Evolutionary conservation across 37 sponge, comb jelly and placozoan species (phyloP), one percentile per base, ranked within the genome.

Genomic region (Oscarella lobularis): DNA sequence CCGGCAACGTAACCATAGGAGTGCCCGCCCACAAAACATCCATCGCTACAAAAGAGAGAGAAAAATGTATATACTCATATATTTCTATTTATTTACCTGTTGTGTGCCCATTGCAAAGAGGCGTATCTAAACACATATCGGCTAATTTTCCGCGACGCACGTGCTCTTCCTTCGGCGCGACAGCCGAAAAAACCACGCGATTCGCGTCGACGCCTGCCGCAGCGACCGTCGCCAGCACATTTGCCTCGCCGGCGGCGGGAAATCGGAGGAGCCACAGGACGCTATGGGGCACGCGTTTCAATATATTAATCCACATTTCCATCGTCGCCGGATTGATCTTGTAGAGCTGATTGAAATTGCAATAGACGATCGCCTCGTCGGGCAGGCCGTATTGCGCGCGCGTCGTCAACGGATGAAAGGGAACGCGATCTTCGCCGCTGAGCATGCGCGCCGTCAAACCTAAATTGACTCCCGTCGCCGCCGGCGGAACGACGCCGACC

Each of bases 341-440:
- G 82, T 97, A 97, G 39, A 93, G 87, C 84, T 97, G 98, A 81
- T 97, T 97, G 80, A 97, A 97, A 86, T 97, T 97, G 67, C 98
- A 97, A 87, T 77, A 97, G 14, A 97, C 77, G 9, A 97, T 67
- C 27, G 83, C 91, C 69, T 81, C 82, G 74, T 90, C 94, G 0
- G 98, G 94, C 0, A 97, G 87, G 0, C 85, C 84, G 78, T 97
- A 97, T 72, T 93, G 95, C 37, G 88, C 36, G 30, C 95, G 67
- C 39, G 81, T 38, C 1, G 98, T 97, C 71, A 88, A 75, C 1
- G 94, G 94, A 69, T 93, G 81, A 67, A 82, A 82, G 54, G 76
- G 69, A 27, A 75, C 75, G 20, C 40, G 73, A 20, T 40, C 35
- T 35, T 68, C 71, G 33, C 71, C 71, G 31, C 31, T 20, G 29